phyloP scores from a whole-genome alignment of 2,113 vertebrate genomes.

The Odocoileus hemionus region DNA sequence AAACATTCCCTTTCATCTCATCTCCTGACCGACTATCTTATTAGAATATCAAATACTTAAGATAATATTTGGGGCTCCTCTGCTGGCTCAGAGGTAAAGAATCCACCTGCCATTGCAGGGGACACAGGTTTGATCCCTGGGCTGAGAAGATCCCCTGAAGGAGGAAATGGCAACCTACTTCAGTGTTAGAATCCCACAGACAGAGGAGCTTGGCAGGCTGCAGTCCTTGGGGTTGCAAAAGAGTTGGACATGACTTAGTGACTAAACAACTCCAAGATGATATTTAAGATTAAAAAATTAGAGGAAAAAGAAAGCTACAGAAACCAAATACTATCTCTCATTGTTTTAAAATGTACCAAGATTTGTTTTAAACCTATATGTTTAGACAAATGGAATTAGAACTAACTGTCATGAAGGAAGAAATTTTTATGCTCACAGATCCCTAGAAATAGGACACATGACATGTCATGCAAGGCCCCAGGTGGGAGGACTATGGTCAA shows the following conservation, averaged over 20 bases:
- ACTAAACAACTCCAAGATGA: background rate
- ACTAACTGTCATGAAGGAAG: background rate
- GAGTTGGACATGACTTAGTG: background rate
- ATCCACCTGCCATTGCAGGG: background rate
- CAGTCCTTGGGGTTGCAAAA: background rate
- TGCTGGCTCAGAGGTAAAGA: background rate
- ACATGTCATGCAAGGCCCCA: accelerated
- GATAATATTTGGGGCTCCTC: background rate
- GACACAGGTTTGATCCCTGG: background rate
- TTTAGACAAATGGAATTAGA: background rate
- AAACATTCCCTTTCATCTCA: background rate
- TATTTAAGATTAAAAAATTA: background rate
- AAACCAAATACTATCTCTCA: background rate
- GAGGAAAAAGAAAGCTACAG: background rate
- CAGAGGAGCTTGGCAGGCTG: background rate
- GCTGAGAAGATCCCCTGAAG: background rate
- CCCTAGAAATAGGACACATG: background rate
- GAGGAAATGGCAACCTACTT: background rate
- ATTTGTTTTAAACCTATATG: background rate
- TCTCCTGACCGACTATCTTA: background rate
- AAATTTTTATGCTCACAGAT: background rate
- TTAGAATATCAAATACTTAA: background rate
- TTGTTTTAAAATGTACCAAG: background rate
- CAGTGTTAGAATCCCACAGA: background rate
- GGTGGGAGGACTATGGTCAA: too few species aligned